A percentile compares a stretch with the other conserved stretches of the same genome.
These are phyloP conservation scores for Gymnothorax javanicus DNA, from an alignment of 2,797 vertebrate species.

Conservation along the genomic window DNA sequence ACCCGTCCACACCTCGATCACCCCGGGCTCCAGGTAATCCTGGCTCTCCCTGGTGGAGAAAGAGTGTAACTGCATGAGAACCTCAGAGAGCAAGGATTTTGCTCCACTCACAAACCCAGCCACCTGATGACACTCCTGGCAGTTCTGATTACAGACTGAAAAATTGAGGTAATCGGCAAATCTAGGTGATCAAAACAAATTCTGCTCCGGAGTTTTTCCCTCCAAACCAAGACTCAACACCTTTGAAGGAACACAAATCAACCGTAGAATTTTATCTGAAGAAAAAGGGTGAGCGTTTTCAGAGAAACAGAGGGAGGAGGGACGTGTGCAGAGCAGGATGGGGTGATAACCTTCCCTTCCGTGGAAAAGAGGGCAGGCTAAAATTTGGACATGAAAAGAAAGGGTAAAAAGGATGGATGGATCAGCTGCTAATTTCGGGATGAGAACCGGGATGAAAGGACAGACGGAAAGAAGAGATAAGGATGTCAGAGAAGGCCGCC, in stretches of 20 bases:
- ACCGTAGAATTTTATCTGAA: too few relatives aligned
- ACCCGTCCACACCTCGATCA: constrained; percentile 79
- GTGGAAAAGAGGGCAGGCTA: neutral
- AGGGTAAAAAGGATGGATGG: neutral
- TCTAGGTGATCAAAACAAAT: too few relatives aligned
- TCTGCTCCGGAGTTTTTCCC: too few relatives aligned
- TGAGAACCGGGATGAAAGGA: neutral
- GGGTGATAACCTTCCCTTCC: neutral
- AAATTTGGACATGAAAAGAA: constrained; percentile 17
- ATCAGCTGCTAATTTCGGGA: neutral
- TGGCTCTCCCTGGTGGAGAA: constrained; percentile 77
- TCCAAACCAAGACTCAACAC: too few relatives aligned
- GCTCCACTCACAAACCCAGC: too few relatives aligned
- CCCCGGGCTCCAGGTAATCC: constrained; percentile 73
- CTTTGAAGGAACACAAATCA: too few relatives aligned
- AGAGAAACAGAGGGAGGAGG: neutral
- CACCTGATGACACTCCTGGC: too few relatives aligned
- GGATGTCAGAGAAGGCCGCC: neutral
- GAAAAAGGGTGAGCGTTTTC: too few relatives aligned
- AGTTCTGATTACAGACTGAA: too few relatives aligned
- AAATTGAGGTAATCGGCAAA: too few relatives aligned
- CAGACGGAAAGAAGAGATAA: neutral
- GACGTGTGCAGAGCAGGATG: neutral
- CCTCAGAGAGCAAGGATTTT: neutral
- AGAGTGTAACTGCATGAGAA: constrained; percentile 18